These are phyloP conservation scores for Malaclemys terrapin DNA, from an alignment of 2,113 vertebrate species.

Conservation along the genomic window DNA sequence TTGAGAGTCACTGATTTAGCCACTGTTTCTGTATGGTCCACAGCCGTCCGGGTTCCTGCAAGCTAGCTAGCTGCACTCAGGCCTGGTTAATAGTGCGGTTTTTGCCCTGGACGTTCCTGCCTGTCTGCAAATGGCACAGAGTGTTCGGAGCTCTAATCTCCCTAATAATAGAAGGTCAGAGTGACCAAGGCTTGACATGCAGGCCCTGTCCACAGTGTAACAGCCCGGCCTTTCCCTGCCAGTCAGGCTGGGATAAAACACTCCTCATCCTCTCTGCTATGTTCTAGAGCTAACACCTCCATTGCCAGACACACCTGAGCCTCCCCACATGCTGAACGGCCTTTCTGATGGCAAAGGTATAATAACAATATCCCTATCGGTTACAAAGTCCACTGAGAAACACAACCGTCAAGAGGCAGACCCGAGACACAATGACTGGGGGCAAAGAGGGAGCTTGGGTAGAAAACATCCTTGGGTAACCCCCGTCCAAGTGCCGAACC, in stretches of 20 bases:
- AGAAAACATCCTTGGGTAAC: not conserved
- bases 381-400: not conserved
- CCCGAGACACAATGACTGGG: not conserved
- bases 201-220: not conserved
- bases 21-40: not conserved
- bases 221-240: not conserved
- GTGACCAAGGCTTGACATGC: not conserved
- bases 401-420: not conserved
- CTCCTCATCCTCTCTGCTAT: not conserved
- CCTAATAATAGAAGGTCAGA: not conserved
- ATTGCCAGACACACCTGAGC: not conserved
- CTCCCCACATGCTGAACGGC: not conserved
- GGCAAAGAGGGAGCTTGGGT: not conserved
- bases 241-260: not conserved
- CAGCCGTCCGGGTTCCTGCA: not conserved
- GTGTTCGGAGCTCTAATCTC: not conserved
- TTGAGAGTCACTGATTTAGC: too few relatives aligned
- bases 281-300: not conserved
- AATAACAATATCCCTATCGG: not conserved
- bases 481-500: not conserved
- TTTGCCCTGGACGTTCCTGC: not conserved
- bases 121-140: not conserved
- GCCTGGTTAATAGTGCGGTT: not conserved
- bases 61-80: not conserved
- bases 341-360: not conserved